These are phyloP conservation scores for Aphelocoma coerulescens DNA, from an alignment of 2,113 vertebrate species.

Conservation along the genomic window DNA sequence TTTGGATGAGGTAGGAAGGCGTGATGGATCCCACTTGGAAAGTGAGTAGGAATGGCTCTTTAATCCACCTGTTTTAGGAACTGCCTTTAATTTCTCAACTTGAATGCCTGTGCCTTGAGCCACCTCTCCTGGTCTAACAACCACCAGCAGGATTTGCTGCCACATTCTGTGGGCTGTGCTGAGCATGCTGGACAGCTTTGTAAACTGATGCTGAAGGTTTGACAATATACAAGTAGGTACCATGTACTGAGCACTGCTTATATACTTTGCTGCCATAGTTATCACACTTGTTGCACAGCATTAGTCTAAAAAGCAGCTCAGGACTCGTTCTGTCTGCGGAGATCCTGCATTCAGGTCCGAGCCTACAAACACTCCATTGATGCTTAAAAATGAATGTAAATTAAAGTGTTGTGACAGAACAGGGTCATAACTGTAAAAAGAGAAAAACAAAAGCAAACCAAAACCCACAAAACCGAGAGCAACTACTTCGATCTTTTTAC, in stretches of 20 bases:
- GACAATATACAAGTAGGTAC: background rate
- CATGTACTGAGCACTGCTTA: fast-evolving
- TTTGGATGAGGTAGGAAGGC: background rate
- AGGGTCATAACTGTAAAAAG: background rate
- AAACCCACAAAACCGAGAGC: background rate
- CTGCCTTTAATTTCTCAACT: background rate
- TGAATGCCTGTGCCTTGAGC: background rate
- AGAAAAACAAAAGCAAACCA: background rate
- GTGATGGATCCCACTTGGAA: background rate
- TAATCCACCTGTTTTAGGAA: background rate
- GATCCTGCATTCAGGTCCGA: background rate
- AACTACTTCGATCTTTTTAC: background rate
- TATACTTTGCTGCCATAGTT: background rate
- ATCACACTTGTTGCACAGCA: background rate
- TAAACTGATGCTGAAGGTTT: background rate
- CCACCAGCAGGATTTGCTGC: background rate
- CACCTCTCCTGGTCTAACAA: background rate
- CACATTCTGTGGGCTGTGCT: fast-evolving
- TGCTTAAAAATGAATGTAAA: background rate
- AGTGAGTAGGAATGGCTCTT: background rate
- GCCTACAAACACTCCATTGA: background rate
- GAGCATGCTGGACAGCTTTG: background rate
- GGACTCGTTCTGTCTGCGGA: background rate
- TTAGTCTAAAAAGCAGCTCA: background rate
- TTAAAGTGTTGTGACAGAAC: background rate